A percentile compares a stretch with the other conserved stretches of the same genome.
Evolutionary conservation across 2,797 vertebrate species (phyloP).

Genomic region (Moxostoma hubbsi): DNA sequence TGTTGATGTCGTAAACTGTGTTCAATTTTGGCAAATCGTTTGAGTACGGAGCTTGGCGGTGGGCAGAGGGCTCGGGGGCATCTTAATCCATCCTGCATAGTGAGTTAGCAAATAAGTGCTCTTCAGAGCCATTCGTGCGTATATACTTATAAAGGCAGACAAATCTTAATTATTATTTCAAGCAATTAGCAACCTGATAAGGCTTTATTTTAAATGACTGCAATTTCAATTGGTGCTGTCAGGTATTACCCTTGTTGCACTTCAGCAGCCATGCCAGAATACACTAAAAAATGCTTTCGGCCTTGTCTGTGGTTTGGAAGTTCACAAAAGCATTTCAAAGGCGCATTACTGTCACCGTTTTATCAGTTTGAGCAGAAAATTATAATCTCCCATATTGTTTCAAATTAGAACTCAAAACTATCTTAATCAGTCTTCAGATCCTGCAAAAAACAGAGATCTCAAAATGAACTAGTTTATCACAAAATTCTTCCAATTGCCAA

Average conservation of each 20-base stretch:
- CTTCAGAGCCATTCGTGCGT: conserved; percentile 59
- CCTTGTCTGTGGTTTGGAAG: conserved; percentile 49
- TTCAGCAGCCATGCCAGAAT: conserved; percentile 36
- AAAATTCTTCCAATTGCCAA: too few relatives aligned
- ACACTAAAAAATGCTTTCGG: conserved; percentile 38
- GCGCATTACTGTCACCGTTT: conserved; percentile 56
- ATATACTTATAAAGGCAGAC: conserved; percentile 52
- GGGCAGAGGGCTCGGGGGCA: conserved; percentile 11
- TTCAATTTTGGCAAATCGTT: conserved; percentile 49
- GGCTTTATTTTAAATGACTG: conserved; percentile 47
- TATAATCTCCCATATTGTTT: neutral
- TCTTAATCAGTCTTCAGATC: too few relatives aligned
- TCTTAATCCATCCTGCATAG: conserved; percentile 36
- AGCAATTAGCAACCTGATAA: conserved; percentile 55
- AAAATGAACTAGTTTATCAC: too few relatives aligned
- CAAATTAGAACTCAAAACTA: too few relatives aligned
- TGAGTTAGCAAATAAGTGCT: conserved; percentile 55
- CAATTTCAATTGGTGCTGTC: conserved; percentile 46
- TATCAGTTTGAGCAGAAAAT: conserved; percentile 42
- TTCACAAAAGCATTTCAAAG: conserved; percentile 61
- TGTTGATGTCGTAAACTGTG: conserved; percentile 62
- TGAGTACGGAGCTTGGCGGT: conserved; percentile 2
- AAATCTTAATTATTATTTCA: conserved; percentile 56
- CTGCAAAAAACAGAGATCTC: too few relatives aligned
- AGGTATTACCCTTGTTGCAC: conserved; percentile 37